Conservation (phyloP, 2,113 vertebrate species). For the Crotalus helleri region DNA sequence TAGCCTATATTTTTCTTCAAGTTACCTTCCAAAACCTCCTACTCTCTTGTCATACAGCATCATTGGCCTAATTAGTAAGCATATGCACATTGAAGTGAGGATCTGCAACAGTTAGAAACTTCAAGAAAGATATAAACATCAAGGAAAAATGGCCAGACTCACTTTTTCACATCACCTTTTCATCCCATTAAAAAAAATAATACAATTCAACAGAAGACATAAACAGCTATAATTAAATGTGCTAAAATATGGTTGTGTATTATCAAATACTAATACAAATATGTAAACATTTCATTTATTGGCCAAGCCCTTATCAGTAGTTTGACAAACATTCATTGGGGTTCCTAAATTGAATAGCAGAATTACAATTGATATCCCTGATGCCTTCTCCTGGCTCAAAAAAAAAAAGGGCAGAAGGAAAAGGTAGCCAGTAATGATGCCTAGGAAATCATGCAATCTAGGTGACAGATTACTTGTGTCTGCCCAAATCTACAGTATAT, state of each 20-base stretch:
- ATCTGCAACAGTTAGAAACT: constrained; percentile 26
- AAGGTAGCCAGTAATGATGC: not conserved
- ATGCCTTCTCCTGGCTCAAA: not conserved
- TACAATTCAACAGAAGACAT: not conserved
- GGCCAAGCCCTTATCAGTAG: not conserved
- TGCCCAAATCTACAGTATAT: not conserved
- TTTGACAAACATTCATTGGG: not conserved
- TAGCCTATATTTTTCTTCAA: constrained; percentile 29
- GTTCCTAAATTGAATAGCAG: not conserved
- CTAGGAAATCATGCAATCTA: not conserved
- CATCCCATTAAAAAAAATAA: not conserved
- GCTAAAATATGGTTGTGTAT: not conserved
- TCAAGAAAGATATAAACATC: constrained; percentile 15
- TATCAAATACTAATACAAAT: not conserved
- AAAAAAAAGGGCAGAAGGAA: not conserved
- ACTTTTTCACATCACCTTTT: not conserved
- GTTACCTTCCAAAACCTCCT: constrained; percentile 24
- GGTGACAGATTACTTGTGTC: not conserved
- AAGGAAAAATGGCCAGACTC: constrained; percentile 13
- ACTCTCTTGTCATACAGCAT: constrained; percentile 30
- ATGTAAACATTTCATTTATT: not conserved
- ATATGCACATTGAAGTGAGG: constrained; percentile 13
- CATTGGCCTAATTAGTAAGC: constrained; percentile 41
- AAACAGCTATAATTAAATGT: not conserved
- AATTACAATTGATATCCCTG: not conserved